phyloP scores from a whole-genome alignment of 2,888 invertebrate species.

The Ernsta delagoae region DNA sequence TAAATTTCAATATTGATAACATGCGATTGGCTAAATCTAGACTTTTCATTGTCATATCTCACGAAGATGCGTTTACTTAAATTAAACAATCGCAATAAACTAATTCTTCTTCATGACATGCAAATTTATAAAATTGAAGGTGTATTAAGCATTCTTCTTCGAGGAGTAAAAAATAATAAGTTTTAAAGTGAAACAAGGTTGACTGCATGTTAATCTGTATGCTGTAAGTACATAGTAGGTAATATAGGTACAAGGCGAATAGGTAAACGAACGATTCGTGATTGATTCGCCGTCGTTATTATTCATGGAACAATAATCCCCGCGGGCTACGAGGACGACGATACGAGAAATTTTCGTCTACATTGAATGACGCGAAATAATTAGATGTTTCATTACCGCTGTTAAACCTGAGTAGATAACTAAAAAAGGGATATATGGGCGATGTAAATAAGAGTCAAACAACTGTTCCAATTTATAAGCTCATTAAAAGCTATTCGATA shows the following conservation, averaged over 20 bases:
- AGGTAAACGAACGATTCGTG: conserved; percentile 22
- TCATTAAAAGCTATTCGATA: background rate
- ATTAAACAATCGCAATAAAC: background rate
- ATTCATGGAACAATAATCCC: conserved; percentile 35
- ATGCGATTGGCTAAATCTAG: background rate
- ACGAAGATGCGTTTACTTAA: background rate
- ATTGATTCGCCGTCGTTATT: conserved; percentile 35
- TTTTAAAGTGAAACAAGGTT: background rate
- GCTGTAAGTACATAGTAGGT: too few species aligned
- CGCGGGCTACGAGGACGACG: conserved; percentile 30
- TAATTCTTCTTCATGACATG: background rate
- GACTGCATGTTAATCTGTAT: conserved; percentile 18
- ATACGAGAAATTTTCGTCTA: conserved; percentile 30
- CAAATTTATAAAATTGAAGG: background rate
- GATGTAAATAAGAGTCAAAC: background rate
- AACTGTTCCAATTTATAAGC: background rate
- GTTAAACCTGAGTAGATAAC: conserved; percentile 5
- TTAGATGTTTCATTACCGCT: conserved; percentile 32
- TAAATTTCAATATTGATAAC: background rate
- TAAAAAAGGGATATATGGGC: background rate
- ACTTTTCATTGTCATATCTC: background rate
- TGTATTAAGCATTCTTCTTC: background rate
- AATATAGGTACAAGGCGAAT: conserved; percentile 28
- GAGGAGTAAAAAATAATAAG: background rate
- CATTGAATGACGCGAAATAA: conserved; percentile 28